These are phyloP conservation scores for Girardinichthys multiradiatus DNA, from an alignment of 2,113 vertebrate species.

Conservation along the genomic window DNA sequence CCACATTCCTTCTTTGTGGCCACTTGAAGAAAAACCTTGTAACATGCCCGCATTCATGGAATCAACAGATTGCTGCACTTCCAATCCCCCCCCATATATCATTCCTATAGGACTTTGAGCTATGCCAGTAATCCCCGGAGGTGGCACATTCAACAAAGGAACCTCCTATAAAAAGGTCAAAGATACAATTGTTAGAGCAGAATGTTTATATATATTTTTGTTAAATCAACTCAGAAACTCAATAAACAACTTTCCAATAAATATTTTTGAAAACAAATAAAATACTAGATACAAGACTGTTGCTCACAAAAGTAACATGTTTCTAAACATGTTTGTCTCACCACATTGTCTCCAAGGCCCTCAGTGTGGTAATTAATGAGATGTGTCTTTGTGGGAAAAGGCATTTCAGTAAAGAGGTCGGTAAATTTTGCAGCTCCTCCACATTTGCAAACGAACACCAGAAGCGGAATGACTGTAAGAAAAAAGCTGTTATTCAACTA, in stretches of 20 bases:
- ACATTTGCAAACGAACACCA: slow-evolving; percentile 81
- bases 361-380: slow-evolving; percentile 88
- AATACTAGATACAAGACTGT: too few species aligned
- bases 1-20: not conserved
- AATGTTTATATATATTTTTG: not conserved
- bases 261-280: too few species aligned
- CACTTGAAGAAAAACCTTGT: slow-evolving; percentile 14
- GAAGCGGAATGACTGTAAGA: slow-evolving; percentile 83
- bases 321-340: slow-evolving; percentile 63
- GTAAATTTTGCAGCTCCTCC: slow-evolving; percentile 48
- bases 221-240: too few species aligned
- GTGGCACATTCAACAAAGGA: slow-evolving; percentile 35
- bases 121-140: not conserved
- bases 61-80: not conserved
- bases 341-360: slow-evolving; percentile 85
- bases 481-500: not conserved
- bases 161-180: slow-evolving; percentile 55
- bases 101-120: not conserved
- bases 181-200: slow-evolving; percentile 13
- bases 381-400: slow-evolving; percentile 82
- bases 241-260: too few species aligned
- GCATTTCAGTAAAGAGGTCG: slow-evolving; percentile 72
- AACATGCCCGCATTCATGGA: not conserved
- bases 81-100: not conserved
- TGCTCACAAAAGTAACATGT: too few species aligned